phyloP scores from a whole-genome alignment of 2,888 invertebrate species.

The Acleris laterana region DNA sequence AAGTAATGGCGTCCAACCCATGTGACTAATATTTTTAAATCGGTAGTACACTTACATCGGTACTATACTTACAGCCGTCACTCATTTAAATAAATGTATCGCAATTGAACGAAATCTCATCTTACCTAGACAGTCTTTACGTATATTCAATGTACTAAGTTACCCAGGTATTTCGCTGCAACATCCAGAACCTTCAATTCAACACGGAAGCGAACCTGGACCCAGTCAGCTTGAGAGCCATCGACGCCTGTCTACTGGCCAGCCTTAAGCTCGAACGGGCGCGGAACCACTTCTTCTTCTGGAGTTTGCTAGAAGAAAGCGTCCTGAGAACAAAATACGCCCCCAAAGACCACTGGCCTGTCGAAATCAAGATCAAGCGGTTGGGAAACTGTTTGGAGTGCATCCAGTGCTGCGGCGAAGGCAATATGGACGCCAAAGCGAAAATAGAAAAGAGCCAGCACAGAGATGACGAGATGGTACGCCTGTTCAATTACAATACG shows the following conservation, averaged over 20 bases:
- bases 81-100: no score
- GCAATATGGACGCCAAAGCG: conserved; percentile 35
- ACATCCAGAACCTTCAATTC: conserved; percentile 64
- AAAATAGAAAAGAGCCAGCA: no score
- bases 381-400: conserved; percentile 48
- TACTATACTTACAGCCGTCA: background rate
- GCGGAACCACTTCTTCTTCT: conserved; percentile 60
- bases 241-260: conserved; percentile 59
- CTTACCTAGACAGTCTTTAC: no score
- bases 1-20: no score
- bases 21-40: no score
- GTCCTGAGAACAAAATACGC: conserved; percentile 50
- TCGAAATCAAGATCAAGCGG: conserved; percentile 42
- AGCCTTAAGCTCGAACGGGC: conserved; percentile 56
- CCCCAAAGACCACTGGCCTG: conserved; percentile 60
- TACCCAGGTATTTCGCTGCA: conserved; percentile 69
- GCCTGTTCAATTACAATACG: background rate
- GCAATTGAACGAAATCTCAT: no score
- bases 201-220: conserved; percentile 59
- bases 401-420: conserved; percentile 47
- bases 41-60: no score
- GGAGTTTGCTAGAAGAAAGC: conserved; percentile 56
- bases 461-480: background rate
- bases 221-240: conserved; percentile 60
- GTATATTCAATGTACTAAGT: background rate